phyloP scores from a whole-genome alignment of 2,797 vertebrate genomes.

The Cossypha dichroa region DNA sequence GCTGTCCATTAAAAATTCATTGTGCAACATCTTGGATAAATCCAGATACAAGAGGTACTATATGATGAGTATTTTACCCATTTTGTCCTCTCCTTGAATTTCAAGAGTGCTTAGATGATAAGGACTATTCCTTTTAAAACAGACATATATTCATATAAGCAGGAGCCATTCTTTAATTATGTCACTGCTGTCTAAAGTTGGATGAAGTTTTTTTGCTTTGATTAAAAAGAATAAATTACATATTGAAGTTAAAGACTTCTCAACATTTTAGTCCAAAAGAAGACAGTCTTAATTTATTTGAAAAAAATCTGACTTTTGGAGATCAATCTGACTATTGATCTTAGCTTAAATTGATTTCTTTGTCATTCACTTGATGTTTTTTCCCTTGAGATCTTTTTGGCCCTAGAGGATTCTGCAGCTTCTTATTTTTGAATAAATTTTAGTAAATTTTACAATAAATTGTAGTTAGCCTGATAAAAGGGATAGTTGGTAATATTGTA shows the following conservation, averaged over 20 bases:
- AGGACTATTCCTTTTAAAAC: neutral
- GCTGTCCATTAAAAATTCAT: slow-evolving; percentile 96
- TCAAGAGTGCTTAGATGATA: neutral
- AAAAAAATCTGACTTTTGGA: neutral
- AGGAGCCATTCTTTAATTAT: neutral
- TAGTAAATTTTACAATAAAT: neutral
- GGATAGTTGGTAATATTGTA: neutral
- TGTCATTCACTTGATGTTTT: neutral
- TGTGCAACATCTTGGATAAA: slow-evolving; percentile 99
- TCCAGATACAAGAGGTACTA: slow-evolving; percentile 93
- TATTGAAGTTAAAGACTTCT: neutral
- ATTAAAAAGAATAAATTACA: neutral
- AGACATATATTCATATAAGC: neutral
- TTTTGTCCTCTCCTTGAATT: neutral
- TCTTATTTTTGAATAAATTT: neutral
- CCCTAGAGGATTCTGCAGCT: neutral
- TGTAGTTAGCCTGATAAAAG: neutral
- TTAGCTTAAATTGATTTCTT: neutral
- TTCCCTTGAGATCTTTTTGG: neutral
- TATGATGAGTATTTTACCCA: neutral
- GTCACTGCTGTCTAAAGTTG: neutral
- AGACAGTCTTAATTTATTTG: neutral
- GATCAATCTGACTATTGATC: no score
- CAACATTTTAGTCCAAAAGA: neutral
- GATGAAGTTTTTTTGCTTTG: neutral